Evolutionary conservation across 2,113 vertebrate species (phyloP).

Genomic region (Numenius arquata): DNA sequence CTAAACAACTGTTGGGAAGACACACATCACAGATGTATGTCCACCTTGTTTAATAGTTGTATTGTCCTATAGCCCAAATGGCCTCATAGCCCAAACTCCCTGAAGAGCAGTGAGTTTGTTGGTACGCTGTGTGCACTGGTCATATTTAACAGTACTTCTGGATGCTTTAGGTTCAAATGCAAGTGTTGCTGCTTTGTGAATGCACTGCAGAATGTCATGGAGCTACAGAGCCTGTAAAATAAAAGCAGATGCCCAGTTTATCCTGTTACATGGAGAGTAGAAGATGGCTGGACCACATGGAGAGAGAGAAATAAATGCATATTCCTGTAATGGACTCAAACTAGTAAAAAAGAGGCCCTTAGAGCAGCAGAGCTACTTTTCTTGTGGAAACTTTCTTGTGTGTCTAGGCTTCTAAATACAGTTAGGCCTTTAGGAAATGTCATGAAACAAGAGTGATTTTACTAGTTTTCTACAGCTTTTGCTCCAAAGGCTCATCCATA

Average conservation of each 20-base stretch:
- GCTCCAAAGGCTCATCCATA: neutral
- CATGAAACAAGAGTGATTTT: neutral
- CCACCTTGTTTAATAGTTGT: neutral
- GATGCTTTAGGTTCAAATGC: neutral
- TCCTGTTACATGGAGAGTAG: neutral
- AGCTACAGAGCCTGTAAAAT: neutral
- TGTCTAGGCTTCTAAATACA: neutral
- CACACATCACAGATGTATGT: too few species aligned
- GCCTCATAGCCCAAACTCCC: neutral
- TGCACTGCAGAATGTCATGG: too few species aligned
- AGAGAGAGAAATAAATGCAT: neutral
- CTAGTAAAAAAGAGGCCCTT: neutral
- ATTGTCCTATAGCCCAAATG: neutral
- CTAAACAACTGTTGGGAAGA: neutral
- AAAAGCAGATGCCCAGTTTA: neutral
- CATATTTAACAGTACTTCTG: neutral
- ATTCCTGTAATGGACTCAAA: neutral
- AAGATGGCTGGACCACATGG: neutral
- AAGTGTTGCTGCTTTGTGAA: too few species aligned
- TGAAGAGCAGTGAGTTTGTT: neutral
- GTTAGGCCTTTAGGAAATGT: neutral
- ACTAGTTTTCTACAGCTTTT: neutral
- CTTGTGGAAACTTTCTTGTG: neutral
- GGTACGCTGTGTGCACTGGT: fast-evolving
- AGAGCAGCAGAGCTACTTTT: neutral